phyloP scores from a whole-genome alignment of 2,888 invertebrate genomes.

The Nomada hirtipes region DNA sequence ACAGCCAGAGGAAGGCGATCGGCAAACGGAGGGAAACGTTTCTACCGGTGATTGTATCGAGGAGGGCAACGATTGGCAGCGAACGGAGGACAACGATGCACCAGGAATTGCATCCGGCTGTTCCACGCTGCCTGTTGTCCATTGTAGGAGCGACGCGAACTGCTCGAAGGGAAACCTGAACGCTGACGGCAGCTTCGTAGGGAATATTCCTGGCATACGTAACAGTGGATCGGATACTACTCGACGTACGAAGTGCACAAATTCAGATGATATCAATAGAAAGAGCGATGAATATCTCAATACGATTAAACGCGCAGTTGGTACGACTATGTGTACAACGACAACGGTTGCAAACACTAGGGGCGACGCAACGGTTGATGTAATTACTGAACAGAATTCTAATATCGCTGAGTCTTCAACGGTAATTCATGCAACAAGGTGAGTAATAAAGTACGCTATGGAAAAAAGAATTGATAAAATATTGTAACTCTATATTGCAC shows the following conservation, averaged over 20 bases:
- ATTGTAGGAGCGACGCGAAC: slow-evolving; percentile 22
- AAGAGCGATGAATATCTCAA: slow-evolving; percentile 57
- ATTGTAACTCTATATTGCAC: slow-evolving; percentile 6
- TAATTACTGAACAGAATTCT: slow-evolving; percentile 56
- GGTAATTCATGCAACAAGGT: slow-evolving; percentile 63
- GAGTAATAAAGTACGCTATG: slow-evolving; percentile 49
- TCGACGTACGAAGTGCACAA: slow-evolving; percentile 38
- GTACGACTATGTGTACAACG: slow-evolving; percentile 53
- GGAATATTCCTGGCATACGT: slow-evolving; percentile 12
- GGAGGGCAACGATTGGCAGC: slow-evolving; percentile 56
- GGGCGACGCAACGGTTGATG: slow-evolving; percentile 42
- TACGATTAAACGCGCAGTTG: slow-evolving; percentile 62
- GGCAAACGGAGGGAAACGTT: slow-evolving; percentile 66
- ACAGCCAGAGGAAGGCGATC: slow-evolving; percentile 70
- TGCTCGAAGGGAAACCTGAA: slow-evolving; percentile 18
- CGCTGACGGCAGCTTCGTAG: slow-evolving; percentile 13
- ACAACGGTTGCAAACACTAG: slow-evolving; percentile 38
- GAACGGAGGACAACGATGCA: slow-evolving; percentile 71
- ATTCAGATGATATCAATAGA: slow-evolving; percentile 45
- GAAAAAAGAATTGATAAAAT: slow-evolving; percentile 23
- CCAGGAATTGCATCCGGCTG: slow-evolving; percentile 76
- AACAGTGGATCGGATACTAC: slow-evolving; percentile 6
- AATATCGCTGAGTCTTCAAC: slow-evolving; percentile 61
- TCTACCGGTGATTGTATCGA: slow-evolving; percentile 65
- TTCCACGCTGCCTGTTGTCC: slow-evolving; percentile 69